Conservation (phyloP, 2,113 vertebrate species). For the Uropsilus gracilis region DNA sequence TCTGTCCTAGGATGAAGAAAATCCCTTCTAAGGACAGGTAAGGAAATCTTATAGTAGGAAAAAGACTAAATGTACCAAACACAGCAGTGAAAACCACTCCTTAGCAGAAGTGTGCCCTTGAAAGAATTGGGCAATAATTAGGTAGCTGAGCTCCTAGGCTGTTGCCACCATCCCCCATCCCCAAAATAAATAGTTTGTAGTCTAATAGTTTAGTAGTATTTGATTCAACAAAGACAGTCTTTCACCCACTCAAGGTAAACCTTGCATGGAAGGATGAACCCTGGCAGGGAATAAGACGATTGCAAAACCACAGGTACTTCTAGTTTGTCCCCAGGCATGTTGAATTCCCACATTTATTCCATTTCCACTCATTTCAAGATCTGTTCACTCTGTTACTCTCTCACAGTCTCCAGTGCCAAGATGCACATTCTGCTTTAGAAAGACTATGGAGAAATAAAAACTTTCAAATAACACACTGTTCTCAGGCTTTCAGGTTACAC, state of each 20-base stretch:
- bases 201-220: background rate
- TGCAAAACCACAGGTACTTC: conserved; percentile 43
- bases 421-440: background rate
- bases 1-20: background rate
- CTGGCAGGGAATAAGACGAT: background rate
- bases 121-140: background rate
- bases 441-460: background rate
- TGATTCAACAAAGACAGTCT: background rate
- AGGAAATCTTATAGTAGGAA: background rate
- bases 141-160: background rate
- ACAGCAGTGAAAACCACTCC: conserved; percentile 62
- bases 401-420: background rate
- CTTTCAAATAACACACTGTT: background rate
- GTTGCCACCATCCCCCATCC: background rate
- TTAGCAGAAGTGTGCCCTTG: conserved; percentile 23
- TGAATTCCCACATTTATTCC: background rate
- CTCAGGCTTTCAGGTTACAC: background rate
- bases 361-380: background rate
- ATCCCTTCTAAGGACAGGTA: conserved; percentile 13
- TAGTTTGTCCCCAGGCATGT: background rate
- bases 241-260: background rate
- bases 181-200: no score
- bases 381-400: background rate
- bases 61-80: conserved; percentile 35
- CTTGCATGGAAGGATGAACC: background rate